These are phyloP conservation scores for Gila orcuttii DNA, from an alignment of 2,113 vertebrate genomes.

Conservation along the genomic window DNA sequence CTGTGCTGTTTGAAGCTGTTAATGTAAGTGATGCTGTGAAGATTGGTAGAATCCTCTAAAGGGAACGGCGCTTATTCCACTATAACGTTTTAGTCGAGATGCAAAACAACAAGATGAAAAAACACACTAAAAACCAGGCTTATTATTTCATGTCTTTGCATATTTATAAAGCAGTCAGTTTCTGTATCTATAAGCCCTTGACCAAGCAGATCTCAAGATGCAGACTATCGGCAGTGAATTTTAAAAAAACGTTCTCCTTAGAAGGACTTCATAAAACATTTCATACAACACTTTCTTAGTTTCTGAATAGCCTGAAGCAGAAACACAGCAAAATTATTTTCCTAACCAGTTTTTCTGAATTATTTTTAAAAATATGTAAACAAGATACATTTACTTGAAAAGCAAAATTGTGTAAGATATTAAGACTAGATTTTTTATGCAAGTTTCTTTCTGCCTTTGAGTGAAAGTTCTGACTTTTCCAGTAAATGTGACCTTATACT, in stretches of 20 bases:
- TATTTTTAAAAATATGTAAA: neutral
- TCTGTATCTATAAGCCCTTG: conserved; percentile 17
- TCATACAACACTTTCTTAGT: neutral
- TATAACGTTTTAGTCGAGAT: neutral
- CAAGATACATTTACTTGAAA: neutral
- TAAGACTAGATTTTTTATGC: too few species aligned
- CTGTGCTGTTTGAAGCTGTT: neutral
- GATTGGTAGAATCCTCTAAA: conserved; percentile 7
- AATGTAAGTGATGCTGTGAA: conserved; percentile 14
- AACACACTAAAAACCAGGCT: neutral
- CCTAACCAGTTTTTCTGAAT: neutral
- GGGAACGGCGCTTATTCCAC: neutral
- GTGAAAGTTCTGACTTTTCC: too few species aligned
- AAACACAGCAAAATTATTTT: neutral
- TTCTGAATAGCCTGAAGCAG: conserved; percentile 21
- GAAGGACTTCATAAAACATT: neutral
- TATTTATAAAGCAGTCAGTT: conserved; percentile 19
- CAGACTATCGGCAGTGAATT: neutral
- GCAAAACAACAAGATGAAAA: neutral
- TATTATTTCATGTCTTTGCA: neutral
- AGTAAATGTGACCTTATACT: too few species aligned
- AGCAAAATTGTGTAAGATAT: neutral
- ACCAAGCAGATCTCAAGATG: conserved; percentile 31
- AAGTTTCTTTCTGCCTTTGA: too few species aligned
- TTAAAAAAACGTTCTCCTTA: neutral